phyloP scores from a whole-genome alignment of 2,888 invertebrate species.

The Emmelina monodactyla region DNA sequence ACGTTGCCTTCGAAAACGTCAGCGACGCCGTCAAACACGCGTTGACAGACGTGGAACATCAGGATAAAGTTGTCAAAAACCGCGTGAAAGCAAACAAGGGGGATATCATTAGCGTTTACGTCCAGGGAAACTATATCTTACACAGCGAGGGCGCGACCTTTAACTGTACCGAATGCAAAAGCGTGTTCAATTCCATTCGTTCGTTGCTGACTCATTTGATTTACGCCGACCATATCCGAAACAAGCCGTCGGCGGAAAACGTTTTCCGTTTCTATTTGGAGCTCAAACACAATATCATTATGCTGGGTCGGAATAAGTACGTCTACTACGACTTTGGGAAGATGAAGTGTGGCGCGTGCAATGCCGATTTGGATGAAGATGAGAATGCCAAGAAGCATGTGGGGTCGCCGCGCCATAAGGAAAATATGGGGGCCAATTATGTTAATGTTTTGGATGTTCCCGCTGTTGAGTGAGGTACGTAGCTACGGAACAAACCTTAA shows the following conservation, averaged over 20 bases:
- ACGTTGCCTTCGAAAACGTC: constrained; percentile 26
- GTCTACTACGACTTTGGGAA: constrained; percentile 47
- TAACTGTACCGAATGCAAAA: constrained; percentile 34
- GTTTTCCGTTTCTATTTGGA: constrained; percentile 55
- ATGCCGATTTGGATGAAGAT: constrained; percentile 35
- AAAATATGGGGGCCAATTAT: constrained; percentile 57
- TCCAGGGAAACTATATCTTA: constrained; percentile 44
- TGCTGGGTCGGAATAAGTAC: constrained; percentile 50
- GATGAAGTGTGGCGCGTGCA: constrained; percentile 50
- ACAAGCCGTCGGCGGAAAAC: constrained; percentile 37
- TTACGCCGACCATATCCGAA: constrained; percentile 41
- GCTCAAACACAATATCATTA: constrained; percentile 49
- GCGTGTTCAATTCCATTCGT: constrained; percentile 43
- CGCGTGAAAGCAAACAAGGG: constrained; percentile 31
- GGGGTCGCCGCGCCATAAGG: constrained; percentile 42
- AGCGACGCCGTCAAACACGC: constrained; percentile 35
- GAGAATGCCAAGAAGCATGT: constrained; percentile 56
- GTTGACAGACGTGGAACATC: constrained; percentile 36
- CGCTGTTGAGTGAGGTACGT: constrained; percentile 44
- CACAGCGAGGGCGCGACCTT: constrained; percentile 46
- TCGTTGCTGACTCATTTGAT: constrained; percentile 44
- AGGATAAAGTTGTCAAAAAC: constrained; percentile 29
- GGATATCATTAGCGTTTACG: constrained; percentile 51
- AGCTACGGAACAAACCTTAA: too few relatives aligned
- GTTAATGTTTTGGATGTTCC: constrained; percentile 38